Base-by-base conservation (phyloP, 2,888 invertebrate genomes). In the Synanthedon andrenaeformis region DNA sequence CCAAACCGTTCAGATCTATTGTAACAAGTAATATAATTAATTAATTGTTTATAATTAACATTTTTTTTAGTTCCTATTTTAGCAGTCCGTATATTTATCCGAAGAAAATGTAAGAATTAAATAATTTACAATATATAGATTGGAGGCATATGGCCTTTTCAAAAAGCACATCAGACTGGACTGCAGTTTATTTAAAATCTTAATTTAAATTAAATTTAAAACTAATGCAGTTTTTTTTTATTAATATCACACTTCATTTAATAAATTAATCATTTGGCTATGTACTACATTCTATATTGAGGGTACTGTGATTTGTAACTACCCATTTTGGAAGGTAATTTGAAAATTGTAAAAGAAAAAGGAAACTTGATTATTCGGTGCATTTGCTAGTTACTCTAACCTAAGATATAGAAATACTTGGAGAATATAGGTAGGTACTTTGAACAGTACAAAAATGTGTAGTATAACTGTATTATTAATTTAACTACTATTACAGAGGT, bases 391-490 rank as follows among this genome's bases (percentile, higher is more conserved):
- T 76, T 72, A 67, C 70, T 72, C 72, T 74, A 77, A 76, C 70
- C 70, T 81, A 83, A 79, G 77, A 74, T 65, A 73, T 82, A 83
- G 76, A 61, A 69, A 73, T 75, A 79, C 70, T 74, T 73, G 76
- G 72, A 35, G 35, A 66, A 74, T 82, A 51, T 56, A 85, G 79
- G 85, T 86, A 86, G 84, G 86, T 87, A 87, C 86, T 87, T 82
- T 79, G 79, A 82, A 70, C 81, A 83, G 87, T 87, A 86, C 87
- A 86, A 84, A 58, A 79, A 76, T 70, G 70, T 79, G 83, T 86
- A 87, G 85, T 77, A 64, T 84, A 78, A 78, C 77, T 74, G 70
- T 85, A 84, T 84, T 76, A 83, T 85, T 81, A 84, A 85, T 84
- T 80, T 80, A 79, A 79, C 75, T 82, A 79, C 75, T 83, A 82